Evolutionary conservation across 2,113 vertebrate species (phyloP).

Genomic region (Cololabis saira): DNA sequence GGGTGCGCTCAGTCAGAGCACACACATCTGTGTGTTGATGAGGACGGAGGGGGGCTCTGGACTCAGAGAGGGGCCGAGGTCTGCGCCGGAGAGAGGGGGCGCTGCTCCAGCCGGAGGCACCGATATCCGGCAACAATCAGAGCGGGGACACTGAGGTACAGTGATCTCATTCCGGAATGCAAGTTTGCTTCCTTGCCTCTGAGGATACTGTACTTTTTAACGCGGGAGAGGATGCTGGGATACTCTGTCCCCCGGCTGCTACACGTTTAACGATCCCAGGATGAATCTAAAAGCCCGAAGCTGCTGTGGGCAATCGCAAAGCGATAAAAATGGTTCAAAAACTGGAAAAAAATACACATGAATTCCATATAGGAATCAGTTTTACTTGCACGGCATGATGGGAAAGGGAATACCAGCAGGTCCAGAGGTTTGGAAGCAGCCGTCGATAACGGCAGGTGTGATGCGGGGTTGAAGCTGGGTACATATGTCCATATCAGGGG

Average conservation of each 20-base stretch:
- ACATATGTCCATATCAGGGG: constrained; percentile 58
- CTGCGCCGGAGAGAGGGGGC: constrained; percentile 10
- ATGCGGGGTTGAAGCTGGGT: constrained; percentile 32
- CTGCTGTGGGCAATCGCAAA: not conserved
- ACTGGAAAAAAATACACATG: constrained; percentile 6
- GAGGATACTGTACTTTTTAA: not conserved
- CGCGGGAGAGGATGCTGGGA: not conserved
- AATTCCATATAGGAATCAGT: constrained; percentile 9
- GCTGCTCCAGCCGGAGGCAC: constrained; percentile 19
- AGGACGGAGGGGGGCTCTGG: constrained; percentile 5
- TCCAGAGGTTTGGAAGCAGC: constrained; percentile 43
- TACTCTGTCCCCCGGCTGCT: not conserved
- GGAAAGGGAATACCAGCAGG: constrained; percentile 25
- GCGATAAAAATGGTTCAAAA: not conserved
- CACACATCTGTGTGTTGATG: constrained; percentile 16
- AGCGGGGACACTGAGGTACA: constrained; percentile 1
- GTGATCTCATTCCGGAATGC: constrained; percentile 5
- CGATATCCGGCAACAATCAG: constrained; percentile 13
- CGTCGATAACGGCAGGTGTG: constrained; percentile 46
- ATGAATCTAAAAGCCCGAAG: not conserved
- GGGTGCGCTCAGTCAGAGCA: constrained; percentile 8
- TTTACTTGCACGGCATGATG: constrained; percentile 22
- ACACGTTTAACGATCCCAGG: not conserved
- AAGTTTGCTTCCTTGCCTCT: not conserved
- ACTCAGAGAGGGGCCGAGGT: constrained; percentile 30